Conservation (phyloP, 2,797 vertebrate genomes). For the Astyanax mexicanus region DNA sequence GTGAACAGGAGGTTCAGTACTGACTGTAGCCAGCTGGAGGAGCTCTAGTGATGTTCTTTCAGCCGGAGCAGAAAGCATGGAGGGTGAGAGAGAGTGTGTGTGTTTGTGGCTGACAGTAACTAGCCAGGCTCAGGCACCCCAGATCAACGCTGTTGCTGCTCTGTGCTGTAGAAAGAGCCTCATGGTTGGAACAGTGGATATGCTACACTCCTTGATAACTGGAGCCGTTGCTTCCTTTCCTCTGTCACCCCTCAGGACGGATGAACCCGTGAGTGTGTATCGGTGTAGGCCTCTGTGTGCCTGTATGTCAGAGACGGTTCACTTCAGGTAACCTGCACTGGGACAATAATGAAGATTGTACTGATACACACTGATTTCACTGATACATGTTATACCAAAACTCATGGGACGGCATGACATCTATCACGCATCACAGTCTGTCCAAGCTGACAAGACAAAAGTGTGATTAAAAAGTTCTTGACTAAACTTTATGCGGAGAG, state of each 20-base stretch:
- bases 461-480: too few species aligned
- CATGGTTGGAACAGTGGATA: conserved; percentile 39
- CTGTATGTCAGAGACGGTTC: not conserved
- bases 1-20: conserved; percentile 69
- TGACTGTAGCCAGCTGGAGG: conserved; percentile 75
- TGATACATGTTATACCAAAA: not conserved
- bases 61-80: conserved; percentile 36
- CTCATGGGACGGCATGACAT: not conserved
- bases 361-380: not conserved
- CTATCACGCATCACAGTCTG: too few species aligned
- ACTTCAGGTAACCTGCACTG: not conserved
- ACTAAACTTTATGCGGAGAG: not conserved
- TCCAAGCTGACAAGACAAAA: too few species aligned
- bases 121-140: conserved; percentile 16
- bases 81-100: conserved; percentile 43
- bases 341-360: not conserved
- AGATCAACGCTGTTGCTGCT: conserved; percentile 31
- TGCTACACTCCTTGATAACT: conserved; percentile 28
- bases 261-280: not conserved
- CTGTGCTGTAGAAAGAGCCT: conserved; percentile 7
- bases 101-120: conserved; percentile 29
- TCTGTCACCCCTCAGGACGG: conserved; percentile 22
- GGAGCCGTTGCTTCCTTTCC: conserved; percentile 34
- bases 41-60: conserved; percentile 81
- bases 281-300: conserved; percentile 19